A percentile compares a stretch with the other conserved stretches of the same genome.
Conservation (phyloP, 2,888 invertebrate species). For the Sericinus montela region DNA sequence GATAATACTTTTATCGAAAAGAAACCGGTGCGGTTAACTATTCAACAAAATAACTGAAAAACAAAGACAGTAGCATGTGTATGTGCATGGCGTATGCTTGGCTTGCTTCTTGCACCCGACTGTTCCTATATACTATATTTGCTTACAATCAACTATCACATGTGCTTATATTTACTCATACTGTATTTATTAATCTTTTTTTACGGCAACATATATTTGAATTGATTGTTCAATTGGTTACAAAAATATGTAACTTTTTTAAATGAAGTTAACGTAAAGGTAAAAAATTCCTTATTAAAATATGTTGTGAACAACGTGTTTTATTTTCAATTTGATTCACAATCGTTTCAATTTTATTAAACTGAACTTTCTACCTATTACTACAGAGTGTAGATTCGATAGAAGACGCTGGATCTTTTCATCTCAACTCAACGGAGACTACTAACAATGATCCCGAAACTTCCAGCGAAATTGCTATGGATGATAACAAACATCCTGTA, state of each 20-base stretch:
- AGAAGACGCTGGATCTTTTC: constrained; percentile 87
- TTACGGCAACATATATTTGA: not conserved
- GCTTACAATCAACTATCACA: constrained; percentile 27
- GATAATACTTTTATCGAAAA: no score
- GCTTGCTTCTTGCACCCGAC: constrained; percentile 35
- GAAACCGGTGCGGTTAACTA: not conserved
- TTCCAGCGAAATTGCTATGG: constrained; percentile 83
- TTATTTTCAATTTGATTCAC: not conserved
- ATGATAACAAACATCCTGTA: constrained; percentile 84
- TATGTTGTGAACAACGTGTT: no score
- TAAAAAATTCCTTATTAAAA: no score
- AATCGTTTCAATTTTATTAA: constrained; percentile 1
- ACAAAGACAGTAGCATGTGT: constrained; percentile 1
- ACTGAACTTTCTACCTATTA: constrained; percentile 20
- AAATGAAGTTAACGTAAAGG: no score
- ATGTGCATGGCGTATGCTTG: constrained; percentile 33
- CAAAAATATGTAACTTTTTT: no score
- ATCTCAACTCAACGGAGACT: constrained; percentile 85
- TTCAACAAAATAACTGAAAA: constrained; percentile 1
- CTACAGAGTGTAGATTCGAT: constrained; percentile 91
- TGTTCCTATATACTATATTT: constrained; percentile 25
- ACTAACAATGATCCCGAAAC: constrained; percentile 85
- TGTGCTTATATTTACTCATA: constrained; percentile 25
- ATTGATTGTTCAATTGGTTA: not conserved
- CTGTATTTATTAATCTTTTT: not conserved